Percentiles rank a stretch among this genome's conserved stretches.
Conservation (phyloP, 2,113 vertebrate genomes). For the Dasyprocta punctata region DNA sequence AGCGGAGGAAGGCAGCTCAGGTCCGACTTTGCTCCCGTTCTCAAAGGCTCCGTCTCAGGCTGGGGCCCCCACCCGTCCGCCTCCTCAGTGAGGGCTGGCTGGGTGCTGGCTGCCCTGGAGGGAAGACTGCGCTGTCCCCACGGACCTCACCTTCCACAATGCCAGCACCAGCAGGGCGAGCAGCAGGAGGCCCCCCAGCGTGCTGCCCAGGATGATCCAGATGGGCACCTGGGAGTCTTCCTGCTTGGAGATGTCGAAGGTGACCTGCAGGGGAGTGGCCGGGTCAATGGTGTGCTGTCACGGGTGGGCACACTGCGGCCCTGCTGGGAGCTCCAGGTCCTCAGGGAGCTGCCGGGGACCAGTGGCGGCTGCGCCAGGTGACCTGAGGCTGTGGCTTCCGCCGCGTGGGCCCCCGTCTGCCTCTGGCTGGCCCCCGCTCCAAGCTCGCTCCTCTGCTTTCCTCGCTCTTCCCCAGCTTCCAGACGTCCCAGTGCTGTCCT, state of each 20-base stretch:
- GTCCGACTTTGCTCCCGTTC: background rate
- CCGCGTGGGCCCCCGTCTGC: background rate
- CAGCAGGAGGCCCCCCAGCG: slow-evolving; percentile 93
- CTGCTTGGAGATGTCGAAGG: slow-evolving; percentile 92
- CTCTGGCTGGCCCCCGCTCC: background rate
- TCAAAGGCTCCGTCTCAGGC: background rate
- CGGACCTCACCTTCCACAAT: slow-evolving; percentile 93
- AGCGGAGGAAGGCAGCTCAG: background rate
- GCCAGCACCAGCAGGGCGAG: slow-evolving; percentile 93
- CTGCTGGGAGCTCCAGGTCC: background rate
- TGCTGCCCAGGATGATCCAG: slow-evolving; percentile 96
- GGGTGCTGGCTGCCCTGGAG: background rate
- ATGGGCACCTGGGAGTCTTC: slow-evolving; percentile 90
- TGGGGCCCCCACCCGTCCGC: background rate
- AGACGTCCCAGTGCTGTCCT: background rate
- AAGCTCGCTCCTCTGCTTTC: background rate
- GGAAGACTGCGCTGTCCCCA: accelerated
- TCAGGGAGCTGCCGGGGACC: background rate
- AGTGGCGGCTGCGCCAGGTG: background rate
- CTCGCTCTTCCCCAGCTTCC: background rate
- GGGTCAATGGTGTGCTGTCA: background rate
- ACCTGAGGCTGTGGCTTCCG: background rate
- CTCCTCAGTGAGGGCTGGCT: background rate
- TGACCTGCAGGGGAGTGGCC: slow-evolving; percentile 84
- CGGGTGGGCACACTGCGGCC: background rate